Conservation (phyloP, 2,797 vertebrate genomes). For the Phataginus tricuspis region DNA sequence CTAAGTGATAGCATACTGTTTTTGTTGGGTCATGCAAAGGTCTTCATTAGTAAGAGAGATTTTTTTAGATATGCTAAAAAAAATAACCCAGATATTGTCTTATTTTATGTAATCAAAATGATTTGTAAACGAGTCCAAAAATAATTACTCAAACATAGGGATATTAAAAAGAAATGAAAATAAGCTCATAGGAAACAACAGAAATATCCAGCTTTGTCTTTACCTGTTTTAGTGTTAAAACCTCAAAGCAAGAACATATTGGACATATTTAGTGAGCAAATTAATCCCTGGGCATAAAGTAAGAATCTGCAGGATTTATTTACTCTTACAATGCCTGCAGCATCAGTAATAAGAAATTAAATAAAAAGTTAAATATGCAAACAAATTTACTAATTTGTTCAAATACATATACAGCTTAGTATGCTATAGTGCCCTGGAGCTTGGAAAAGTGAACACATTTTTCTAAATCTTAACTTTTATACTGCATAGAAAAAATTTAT, state of each 20-base stretch:
- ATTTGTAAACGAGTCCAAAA: slow-evolving; percentile 58
- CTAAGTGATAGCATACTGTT: slow-evolving; percentile 74
- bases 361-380: background rate
- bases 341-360: background rate
- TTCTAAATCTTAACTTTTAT: background rate
- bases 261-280: background rate
- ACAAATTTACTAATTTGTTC: background rate
- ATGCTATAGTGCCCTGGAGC: background rate
- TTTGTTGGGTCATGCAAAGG: slow-evolving; percentile 58
- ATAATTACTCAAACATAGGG: slow-evolving; percentile 65
- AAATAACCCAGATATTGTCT: background rate
- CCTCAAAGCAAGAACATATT: slow-evolving; percentile 46
- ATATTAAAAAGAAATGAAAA: slow-evolving; percentile 59
- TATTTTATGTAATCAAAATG: slow-evolving; percentile 58
- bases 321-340: background rate
- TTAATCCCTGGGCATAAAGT: background rate
- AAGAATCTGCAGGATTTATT: background rate
- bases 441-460: background rate
- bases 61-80: slow-evolving; percentile 1
- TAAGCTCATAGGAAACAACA: slow-evolving; percentile 35
- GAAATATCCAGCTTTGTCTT: background rate
- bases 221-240: background rate
- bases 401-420: background rate
- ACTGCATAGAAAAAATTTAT: background rate
- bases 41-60: slow-evolving; percentile 68